phyloP scores from a whole-genome alignment of 2,888 invertebrate genomes.

The Hedya salicella region DNA sequence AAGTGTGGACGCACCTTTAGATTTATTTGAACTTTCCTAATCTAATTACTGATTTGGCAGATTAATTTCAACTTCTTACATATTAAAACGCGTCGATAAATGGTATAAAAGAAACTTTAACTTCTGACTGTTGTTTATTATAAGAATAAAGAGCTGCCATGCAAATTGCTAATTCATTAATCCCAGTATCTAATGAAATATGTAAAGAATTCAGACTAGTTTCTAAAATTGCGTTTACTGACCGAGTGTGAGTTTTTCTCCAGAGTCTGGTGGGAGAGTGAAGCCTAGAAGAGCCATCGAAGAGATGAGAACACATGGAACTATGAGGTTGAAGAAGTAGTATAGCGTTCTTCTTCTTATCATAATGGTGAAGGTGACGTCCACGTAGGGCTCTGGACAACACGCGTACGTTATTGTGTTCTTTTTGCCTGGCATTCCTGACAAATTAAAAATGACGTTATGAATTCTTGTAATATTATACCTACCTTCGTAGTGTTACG shows the following conservation, averaged over 20 bases:
- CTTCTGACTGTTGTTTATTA: neutral
- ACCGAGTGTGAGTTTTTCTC: conserved; percentile 98
- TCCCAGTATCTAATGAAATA: neutral
- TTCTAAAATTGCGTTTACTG: conserved; percentile 65
- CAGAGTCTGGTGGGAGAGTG: conserved; percentile 98
- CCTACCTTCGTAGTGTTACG: neutral
- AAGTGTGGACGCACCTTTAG: too few relatives aligned
- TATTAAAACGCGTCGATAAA: neutral
- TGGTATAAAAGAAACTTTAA: neutral
- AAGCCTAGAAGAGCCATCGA: conserved; percentile 99
- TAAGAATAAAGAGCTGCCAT: conserved; percentile 15
- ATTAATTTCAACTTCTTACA: neutral
- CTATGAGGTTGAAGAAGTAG: conserved; percentile 99
- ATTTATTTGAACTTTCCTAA: neutral
- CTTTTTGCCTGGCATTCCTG: conserved; percentile 96
- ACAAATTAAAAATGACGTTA: conserved; percentile 42
- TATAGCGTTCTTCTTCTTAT: conserved; percentile 98
- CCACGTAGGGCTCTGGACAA: conserved; percentile 97
- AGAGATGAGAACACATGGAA: conserved; percentile 99
- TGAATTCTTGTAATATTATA: neutral
- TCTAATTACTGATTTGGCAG: neutral
- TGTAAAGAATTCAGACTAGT: neutral
- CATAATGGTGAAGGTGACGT: conserved; percentile 98
- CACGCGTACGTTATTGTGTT: conserved; percentile 96
- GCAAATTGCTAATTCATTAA: conserved; percentile 5